These are phyloP conservation scores for Epizoanthus rinbou DNA, from an alignment of 92 coral and sea anemone genomes.

Conservation along the genomic window DNA sequence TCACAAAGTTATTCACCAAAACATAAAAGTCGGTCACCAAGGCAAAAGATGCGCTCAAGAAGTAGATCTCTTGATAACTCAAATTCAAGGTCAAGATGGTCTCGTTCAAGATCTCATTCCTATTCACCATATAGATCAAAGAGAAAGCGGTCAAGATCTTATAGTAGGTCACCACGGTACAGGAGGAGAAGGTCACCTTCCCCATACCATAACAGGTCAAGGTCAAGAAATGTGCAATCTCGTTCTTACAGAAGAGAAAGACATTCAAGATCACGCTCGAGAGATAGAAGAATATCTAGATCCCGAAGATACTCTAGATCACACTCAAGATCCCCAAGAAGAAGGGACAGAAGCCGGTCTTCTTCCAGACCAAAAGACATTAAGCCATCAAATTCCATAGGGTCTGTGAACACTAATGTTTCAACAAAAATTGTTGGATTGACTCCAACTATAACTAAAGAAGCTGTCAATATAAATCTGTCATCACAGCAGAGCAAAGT, in stretches of 20 bases:
- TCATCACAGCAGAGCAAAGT: slow-evolving; percentile 56
- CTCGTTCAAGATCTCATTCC: slow-evolving; percentile 42
- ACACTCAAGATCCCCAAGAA: slow-evolving; percentile 54
- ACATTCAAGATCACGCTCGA: slow-evolving; percentile 42
- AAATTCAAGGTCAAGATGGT: slow-evolving; percentile 29
- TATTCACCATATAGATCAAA: slow-evolving; percentile 37
- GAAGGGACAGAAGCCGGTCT: slow-evolving; percentile 16
- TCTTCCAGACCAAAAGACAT: slow-evolving; percentile 33
- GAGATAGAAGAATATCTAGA: slow-evolving; percentile 26
- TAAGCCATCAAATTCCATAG: slow-evolving; percentile 18
- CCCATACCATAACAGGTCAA: slow-evolving; percentile 38
- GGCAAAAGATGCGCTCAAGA: slow-evolving; percentile 21
- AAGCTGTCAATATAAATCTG: slow-evolving; percentile 32
- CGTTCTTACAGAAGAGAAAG: slow-evolving; percentile 21
- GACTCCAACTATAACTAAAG: neutral
- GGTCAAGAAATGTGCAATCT: slow-evolving; percentile 29
- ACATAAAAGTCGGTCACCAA: slow-evolving; percentile 57
- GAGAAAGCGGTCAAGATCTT: slow-evolving; percentile 50
- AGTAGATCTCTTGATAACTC: slow-evolving; percentile 33
- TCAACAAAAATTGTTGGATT: neutral
- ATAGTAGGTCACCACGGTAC: slow-evolving; percentile 36
- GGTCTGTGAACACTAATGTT: slow-evolving; percentile 28
- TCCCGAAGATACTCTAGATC: slow-evolving; percentile 43
- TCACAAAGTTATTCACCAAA: slow-evolving; percentile 61
- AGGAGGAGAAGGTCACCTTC: slow-evolving; percentile 42